Evolutionary conservation across 2,113 vertebrate species (phyloP).

Genomic region (Gopherus evgoodei): DNA sequence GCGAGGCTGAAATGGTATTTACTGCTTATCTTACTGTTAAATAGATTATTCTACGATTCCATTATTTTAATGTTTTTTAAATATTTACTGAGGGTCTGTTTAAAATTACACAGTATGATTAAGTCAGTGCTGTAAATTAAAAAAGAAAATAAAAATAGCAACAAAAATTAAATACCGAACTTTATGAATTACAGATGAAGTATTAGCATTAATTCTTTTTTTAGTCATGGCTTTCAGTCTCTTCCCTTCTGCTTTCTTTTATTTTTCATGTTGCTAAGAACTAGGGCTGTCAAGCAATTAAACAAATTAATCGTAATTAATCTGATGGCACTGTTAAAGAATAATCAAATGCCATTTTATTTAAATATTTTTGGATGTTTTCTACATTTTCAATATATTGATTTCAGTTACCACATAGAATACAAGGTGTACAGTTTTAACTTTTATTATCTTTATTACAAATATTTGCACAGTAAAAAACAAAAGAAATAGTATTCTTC

Average conservation of each 20-base stretch:
- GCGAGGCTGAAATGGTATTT: not conserved
- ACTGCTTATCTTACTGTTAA: not conserved
- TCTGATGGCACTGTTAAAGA: too few species aligned
- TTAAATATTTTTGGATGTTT: too few species aligned
- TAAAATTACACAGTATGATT: not conserved
- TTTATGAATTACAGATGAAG: not conserved
- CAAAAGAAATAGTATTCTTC: too few species aligned
- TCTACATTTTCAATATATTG: too few species aligned
- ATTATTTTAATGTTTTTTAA: not conserved
- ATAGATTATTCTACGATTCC: not conserved
- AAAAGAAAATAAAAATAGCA: not conserved
- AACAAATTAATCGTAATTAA: too few species aligned
- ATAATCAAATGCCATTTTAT: too few species aligned
- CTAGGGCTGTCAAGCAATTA: too few species aligned
- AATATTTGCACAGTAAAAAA: too few species aligned
- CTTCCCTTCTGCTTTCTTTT: not conserved
- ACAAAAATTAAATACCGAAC: not conserved
- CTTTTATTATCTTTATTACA: too few species aligned
- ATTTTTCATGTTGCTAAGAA: too few species aligned
- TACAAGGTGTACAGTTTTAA: too few species aligned
- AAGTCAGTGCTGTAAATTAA: not conserved
- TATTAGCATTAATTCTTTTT: not conserved
- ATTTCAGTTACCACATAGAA: too few species aligned
- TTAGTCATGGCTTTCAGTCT: not conserved
- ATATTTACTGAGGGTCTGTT: not conserved